phyloP scores from a whole-genome alignment of 2,797 vertebrate genomes.

The Tragopan temminckii region DNA sequence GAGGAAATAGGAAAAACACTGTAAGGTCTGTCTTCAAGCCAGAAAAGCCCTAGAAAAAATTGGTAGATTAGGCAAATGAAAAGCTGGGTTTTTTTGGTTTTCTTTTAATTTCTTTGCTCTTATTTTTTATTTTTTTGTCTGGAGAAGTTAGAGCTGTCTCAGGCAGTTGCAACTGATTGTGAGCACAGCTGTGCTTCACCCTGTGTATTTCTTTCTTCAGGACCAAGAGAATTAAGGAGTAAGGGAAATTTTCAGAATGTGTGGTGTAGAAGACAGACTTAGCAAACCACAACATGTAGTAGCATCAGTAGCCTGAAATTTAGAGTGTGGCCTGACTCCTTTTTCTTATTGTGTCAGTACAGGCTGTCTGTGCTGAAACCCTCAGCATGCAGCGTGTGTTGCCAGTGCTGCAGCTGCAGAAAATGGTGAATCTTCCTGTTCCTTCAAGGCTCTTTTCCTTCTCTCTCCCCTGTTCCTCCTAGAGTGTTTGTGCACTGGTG shows the following conservation, averaged over 20 bases:
- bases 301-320: not conserved
- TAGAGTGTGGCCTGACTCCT: not conserved
- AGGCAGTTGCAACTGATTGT: not conserved
- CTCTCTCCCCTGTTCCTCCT: not conserved
- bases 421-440: not conserved
- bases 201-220: not conserved
- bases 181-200: not conserved
- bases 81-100: not conserved
- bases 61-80: no score
- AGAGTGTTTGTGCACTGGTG: not conserved
- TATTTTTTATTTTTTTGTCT: not conserved
- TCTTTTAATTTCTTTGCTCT: not conserved
- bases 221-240: not conserved
- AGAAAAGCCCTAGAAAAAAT: not conserved
- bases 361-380: not conserved
- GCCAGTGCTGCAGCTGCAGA: not conserved
- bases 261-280: not conserved
- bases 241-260: not conserved
- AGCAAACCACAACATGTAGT: not conserved
- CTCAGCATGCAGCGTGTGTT: fast-evolving
- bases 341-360: not conserved
- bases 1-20: not conserved
- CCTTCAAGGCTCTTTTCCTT: not conserved
- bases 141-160: not conserved
- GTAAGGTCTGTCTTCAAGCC: not conserved